phyloP scores from a whole-genome alignment of 2,888 invertebrate genomes.

The Pachliopta kotzebuea region DNA sequence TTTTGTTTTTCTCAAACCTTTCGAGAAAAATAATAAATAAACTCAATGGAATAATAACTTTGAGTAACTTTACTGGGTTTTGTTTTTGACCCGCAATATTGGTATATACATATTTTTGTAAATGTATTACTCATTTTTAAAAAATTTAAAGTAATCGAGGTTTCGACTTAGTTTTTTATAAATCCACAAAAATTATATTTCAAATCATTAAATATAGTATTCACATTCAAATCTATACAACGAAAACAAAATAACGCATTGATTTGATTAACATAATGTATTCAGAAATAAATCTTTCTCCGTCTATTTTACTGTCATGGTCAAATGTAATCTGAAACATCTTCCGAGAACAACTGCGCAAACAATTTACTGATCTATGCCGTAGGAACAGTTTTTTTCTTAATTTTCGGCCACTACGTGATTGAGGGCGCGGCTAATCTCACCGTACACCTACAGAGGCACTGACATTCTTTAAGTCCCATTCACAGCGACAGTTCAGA shows the following conservation, averaged over 20 bases:
- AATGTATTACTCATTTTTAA: not conserved
- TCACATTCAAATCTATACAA: no score
- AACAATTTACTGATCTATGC: conserved; percentile 40
- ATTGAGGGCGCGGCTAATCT: conserved; percentile 52
- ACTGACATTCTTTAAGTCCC: conserved; percentile 11
- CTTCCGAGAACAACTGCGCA: conserved; percentile 36
- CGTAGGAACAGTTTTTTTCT: conserved; percentile 36
- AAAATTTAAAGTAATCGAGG: not conserved
- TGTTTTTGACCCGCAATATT: not conserved
- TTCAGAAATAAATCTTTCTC: not conserved
- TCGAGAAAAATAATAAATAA: not conserved
- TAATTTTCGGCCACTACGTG: conserved; percentile 47
- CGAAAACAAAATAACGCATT: not conserved
- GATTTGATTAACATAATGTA: not conserved
- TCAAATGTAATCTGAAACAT: conserved; percentile 31
- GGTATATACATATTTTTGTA: not conserved
- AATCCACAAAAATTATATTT: not conserved
- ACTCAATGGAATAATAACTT: no score
- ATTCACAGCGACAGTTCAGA: conserved; percentile 8
- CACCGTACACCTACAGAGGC: conserved; percentile 52
- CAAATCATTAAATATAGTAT: not conserved
- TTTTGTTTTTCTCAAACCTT: not conserved
- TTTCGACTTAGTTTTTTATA: not conserved
- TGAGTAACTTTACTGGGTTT: not conserved
- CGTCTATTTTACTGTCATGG: conserved; percentile 1